Percentiles rank a stretch among this genome's conserved stretches.
phyloP scores from a whole-genome alignment of 2,797 vertebrate species.

The Knipowitschia caucasica region DNA sequence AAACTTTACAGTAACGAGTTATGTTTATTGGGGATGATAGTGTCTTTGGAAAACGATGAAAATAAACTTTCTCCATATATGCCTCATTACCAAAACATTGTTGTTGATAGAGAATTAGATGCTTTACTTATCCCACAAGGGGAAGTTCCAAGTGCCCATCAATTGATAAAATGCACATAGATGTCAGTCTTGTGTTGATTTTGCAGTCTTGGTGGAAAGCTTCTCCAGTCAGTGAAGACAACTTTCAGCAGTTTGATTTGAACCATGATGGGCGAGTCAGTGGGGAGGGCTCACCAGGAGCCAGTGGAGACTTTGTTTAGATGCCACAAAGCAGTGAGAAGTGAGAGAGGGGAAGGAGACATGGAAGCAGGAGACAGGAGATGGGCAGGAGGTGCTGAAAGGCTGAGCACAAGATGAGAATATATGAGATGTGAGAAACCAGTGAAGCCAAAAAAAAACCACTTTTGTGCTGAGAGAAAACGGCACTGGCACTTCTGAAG shows the following conservation, averaged over 20 bases:
- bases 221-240: slow-evolving; percentile 26
- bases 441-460: slow-evolving; percentile 44
- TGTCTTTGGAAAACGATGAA: no score
- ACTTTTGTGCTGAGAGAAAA: slow-evolving; percentile 28
- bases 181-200: not conserved
- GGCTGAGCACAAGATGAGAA: slow-evolving; percentile 23
- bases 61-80: no score
- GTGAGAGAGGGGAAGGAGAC: slow-evolving; percentile 7
- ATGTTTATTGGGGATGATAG: no score
- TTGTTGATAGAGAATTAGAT: no score
- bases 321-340: slow-evolving; percentile 26
- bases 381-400: slow-evolving; percentile 32
- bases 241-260: slow-evolving; percentile 38
- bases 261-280: slow-evolving; percentile 29
- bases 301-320: slow-evolving; percentile 37
- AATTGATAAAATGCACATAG: not conserved
- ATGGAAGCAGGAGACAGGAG: not conserved
- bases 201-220: slow-evolving; percentile 10
- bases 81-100: not conserved
- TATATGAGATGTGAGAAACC: slow-evolving; percentile 37
- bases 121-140: no score
- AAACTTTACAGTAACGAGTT: no score
- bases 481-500: slow-evolving; percentile 18
- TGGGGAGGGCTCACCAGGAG: slow-evolving; percentile 22
- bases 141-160: not conserved